Evolutionary conservation across 2,797 vertebrate genomes (phyloP), one percentile per base, ranked within the genome.

Genomic region (Gymnopithys bicolor): DNA sequence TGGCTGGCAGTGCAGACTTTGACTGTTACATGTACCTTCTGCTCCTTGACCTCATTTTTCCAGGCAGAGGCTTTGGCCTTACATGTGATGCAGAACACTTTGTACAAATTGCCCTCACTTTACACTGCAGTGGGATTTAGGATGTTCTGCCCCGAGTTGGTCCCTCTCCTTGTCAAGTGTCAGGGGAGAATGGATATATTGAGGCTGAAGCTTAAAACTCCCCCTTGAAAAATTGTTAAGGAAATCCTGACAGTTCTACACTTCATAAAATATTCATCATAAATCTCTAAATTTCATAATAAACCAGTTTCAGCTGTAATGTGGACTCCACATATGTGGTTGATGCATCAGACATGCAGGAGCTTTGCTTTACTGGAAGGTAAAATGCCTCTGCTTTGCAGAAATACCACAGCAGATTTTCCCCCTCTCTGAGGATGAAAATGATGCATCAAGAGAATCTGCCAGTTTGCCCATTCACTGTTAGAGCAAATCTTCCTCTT

Each of bases 41-140:
- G 80, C 78, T 85, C 69, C 84, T 88, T 81, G 84, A 74, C 68
- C 80, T 85, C 53, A 49, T 76, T 63, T 89, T 71, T 62, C n/a
- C 67, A 80, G 73, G 75, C 89, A 74, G 64, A 88, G 80, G 80
- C 56, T 77, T 82, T 37, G 63, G 45, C 41, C 56, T 71, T 30
- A 52, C 43, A 19, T 62, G 80, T 68, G 63, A 63, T 84, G 9
- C 84, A 62, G 84, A 92, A n/a, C 56, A 39, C 30, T 59, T 41
- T 53, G 84, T 59, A 77, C 60, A 68, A 73, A 94, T 63, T 37
- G 45, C 90, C 70, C 80, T 84, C n/a, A 46, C 3, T 79, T 79
- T 35, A 9, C 49, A 53, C 67, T 70, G 70, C 48, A 11, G 51
- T 64, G 75, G 74, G 63, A 88, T 83, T 77, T 84, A 86, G 11